Percentiles rank a stretch among this genome's conserved stretches.
Conservation (phyloP, 2,797 vertebrate species). For the Eremophila alpestris region DNA sequence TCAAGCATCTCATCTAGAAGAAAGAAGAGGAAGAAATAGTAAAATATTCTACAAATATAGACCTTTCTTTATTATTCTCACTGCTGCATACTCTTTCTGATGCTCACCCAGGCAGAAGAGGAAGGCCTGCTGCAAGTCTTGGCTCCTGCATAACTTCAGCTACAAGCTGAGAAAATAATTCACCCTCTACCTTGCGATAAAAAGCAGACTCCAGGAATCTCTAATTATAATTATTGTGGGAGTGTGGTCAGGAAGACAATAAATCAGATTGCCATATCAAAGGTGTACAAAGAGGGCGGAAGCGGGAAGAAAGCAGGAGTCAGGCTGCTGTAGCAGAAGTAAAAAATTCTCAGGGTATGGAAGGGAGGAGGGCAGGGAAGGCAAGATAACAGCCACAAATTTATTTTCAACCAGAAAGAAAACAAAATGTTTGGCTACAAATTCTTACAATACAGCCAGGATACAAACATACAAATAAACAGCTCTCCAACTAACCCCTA, state of each 20-base stretch:
- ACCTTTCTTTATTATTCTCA: not conserved
- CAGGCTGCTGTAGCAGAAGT: not conserved
- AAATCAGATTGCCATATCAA: constrained; percentile 39
- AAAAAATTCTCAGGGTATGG: constrained; percentile 12
- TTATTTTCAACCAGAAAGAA: constrained; percentile 12
- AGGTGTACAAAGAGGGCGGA: constrained; percentile 24
- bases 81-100: not conserved
- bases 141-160: not conserved
- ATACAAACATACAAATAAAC: not conserved
- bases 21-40: not conserved
- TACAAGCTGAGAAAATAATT: not conserved
- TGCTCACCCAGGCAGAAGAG: not conserved
- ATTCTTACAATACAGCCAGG: constrained; percentile 5
- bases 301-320: constrained; percentile 14
- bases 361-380: constrained; percentile 1
- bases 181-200: not conserved
- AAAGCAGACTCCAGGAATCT: constrained; percentile 36
- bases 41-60: not conserved
- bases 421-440: constrained; percentile 42
- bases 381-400: constrained; percentile 51
- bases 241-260: constrained; percentile 64
- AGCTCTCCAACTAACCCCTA: constrained; percentile 4
- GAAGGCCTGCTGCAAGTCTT: not conserved
- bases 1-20: not conserved
- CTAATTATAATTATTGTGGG: constrained; percentile 43